Evolutionary conservation across 2,888 invertebrate genomes (phyloP), one percentile per base, ranked within the genome.

Genomic region (Deroplatys truncata): DNA sequence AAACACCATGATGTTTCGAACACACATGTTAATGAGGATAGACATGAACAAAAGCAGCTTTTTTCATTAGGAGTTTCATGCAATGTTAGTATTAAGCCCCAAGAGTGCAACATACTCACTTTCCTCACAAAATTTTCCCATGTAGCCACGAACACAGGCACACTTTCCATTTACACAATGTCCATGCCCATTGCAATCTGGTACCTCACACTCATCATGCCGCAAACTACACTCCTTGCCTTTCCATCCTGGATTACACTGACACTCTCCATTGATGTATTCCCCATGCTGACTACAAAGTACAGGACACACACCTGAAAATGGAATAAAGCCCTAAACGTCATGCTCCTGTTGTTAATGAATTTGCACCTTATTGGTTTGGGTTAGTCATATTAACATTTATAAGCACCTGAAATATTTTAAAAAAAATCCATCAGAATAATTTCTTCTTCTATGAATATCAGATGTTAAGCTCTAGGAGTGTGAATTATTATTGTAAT

Each of bases 191-290:
- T 98, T 98, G 94, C 99, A 99, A 93, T 98, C 98, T 49, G 98
- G 96, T 92, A 99, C 97, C 94, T 98, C 98, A 94, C 99, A 99
- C 94, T 99, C 98, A 93, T 98, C 98, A 93, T 98, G 98, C 84
- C 98, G 95, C 91, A 99, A 94, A 85, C 98, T 98, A 93, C 99
- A 99, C 93, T 99, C 99, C 92, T 97, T 97, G 91, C 99, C 99
- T 94, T 99, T 99, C 99, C 99, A 99, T 86, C 99, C 99, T 5
- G 98, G 97, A 94, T 99, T 98, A 93, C 99, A 99, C 92, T 98
- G 97, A 93, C 99, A 99, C 93, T 98, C 97, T 84, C 99, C 99
- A 92, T 98, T 98, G 92, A 98, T 97, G 93, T 99, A 99, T 93
- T 98, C 98, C 82, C 99, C 99, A 91, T 98, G 97, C 93, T 99